Evolutionary conservation across 1,140 invertebrate genomes (phyloP).

Genomic region (Anoplophora glabripennis): DNA sequence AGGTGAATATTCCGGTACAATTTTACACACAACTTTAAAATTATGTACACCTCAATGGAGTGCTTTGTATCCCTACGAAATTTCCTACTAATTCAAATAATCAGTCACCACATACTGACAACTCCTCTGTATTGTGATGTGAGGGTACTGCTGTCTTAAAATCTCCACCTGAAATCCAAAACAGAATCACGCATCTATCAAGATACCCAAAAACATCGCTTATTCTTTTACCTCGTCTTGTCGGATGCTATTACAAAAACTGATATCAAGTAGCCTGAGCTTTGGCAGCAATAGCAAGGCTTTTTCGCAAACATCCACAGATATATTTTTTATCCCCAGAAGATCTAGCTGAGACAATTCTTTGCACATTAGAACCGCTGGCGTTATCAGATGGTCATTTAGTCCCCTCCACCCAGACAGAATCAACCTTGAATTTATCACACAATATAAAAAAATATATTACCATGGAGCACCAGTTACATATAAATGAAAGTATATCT

Average conservation of each 20-base stretch:
- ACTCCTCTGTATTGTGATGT: slow-evolving; percentile 61
- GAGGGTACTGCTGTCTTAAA: slow-evolving; percentile 60
- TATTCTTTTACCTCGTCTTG: slow-evolving; percentile 58
- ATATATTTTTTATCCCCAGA: slow-evolving; percentile 73
- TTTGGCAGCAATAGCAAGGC: slow-evolving; percentile 56
- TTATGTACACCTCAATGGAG: too few relatives aligned
- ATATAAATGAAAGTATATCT: too few relatives aligned
- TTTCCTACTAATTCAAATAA: slow-evolving; percentile 13
- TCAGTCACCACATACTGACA: slow-evolving; percentile 27
- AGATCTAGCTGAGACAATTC: slow-evolving; percentile 69
- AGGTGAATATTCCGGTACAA: too few relatives aligned
- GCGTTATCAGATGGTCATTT: slow-evolving; percentile 70
- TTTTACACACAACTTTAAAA: too few relatives aligned
- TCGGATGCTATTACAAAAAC: slow-evolving; percentile 78
- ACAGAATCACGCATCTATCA: neutral
- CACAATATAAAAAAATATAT: neutral
- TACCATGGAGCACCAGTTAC: too few relatives aligned
- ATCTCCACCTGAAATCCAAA: slow-evolving; percentile 52
- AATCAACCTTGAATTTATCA: slow-evolving; percentile 36
- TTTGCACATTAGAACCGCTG: slow-evolving; percentile 55
- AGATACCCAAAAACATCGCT: too few relatives aligned
- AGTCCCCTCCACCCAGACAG: slow-evolving; percentile 60
- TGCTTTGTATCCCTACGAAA: too few relatives aligned
- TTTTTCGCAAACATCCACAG: slow-evolving; percentile 64
- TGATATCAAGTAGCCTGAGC: slow-evolving; percentile 76